phyloP scores from a whole-genome alignment of 2,113 vertebrate genomes.

The Romanogobio albipinnatus region DNA sequence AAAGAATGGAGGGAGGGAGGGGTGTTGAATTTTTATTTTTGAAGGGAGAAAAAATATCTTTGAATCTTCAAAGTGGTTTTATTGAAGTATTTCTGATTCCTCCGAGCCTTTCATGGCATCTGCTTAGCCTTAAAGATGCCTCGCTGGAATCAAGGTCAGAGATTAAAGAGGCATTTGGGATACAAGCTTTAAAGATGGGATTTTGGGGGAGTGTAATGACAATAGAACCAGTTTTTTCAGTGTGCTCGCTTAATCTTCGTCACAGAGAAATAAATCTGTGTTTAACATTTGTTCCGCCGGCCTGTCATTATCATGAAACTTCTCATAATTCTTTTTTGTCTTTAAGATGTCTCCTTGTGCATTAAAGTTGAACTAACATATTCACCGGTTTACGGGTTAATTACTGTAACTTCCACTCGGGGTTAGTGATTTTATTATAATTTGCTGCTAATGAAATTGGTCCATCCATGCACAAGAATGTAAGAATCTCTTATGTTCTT shows the following conservation, averaged over 20 bases:
- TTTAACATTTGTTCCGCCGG: conserved; percentile 58
- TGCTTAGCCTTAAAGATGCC: conserved; percentile 66
- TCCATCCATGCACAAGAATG: background rate
- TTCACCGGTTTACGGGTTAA: background rate
- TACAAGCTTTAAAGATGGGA: conserved; percentile 67
- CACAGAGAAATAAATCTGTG: conserved; percentile 52
- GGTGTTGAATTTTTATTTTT: conserved; percentile 40
- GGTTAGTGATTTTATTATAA: background rate
- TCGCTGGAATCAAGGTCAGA: conserved; percentile 66
- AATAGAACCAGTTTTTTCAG: conserved; percentile 54
- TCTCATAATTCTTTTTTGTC: conserved; percentile 17
- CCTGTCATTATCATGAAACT: conserved; percentile 14
- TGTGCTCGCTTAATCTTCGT: conserved; percentile 60
- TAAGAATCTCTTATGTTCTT: background rate
- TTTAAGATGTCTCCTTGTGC: background rate
- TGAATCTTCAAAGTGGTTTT: conserved; percentile 66
- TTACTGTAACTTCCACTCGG: background rate
- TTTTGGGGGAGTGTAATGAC: conserved; percentile 52
- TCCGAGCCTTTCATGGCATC: conserved; percentile 54
- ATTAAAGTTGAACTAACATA: conserved; percentile 11
- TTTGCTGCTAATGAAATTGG: conserved; percentile 4
- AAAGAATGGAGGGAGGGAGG: conserved; percentile 1
- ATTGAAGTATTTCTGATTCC: conserved; percentile 51
- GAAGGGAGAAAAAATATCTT: conserved; percentile 52
- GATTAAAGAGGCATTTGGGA: conserved; percentile 67